Percentiles rank a stretch among this genome's conserved stretches.
Conservation (phyloP, 1,140 invertebrate genomes). For the Phthorimaea operculella region DNA sequence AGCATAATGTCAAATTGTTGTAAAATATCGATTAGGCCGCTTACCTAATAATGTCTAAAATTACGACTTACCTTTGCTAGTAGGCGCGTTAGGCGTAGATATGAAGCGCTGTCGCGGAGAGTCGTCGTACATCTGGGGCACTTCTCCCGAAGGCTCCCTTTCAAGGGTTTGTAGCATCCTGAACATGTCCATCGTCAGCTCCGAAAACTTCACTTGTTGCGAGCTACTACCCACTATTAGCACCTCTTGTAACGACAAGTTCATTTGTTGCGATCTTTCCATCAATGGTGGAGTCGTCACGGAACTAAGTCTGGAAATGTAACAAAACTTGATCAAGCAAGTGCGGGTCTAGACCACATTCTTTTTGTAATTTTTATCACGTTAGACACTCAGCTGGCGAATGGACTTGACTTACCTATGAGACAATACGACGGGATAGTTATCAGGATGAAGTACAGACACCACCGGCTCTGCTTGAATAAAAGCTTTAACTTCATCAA, state of each 20-base stretch:
- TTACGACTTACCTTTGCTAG: slow-evolving; percentile 19
- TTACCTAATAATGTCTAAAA: too few species aligned
- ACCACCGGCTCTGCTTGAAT: slow-evolving; percentile 92
- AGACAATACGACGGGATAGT: slow-evolving; percentile 79
- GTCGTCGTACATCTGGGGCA: slow-evolving; percentile 84
- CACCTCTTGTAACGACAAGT: slow-evolving; percentile 91
- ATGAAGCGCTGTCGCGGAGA: slow-evolving; percentile 85
- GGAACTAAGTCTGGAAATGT: slow-evolving; percentile 75
- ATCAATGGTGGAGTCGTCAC: slow-evolving; percentile 84
- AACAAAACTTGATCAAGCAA: background rate
- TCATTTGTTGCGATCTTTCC: slow-evolving; percentile 87
- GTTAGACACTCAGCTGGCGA: too few species aligned
- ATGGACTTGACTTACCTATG: slow-evolving; percentile 72
- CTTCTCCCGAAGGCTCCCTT: slow-evolving; percentile 88
- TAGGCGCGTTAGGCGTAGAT: slow-evolving; percentile 32
- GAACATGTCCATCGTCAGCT: slow-evolving; percentile 98
- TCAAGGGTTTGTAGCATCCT: slow-evolving; percentile 96
- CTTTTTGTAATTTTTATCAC: too few species aligned
- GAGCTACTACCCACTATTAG: slow-evolving; percentile 93
- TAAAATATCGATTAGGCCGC: too few species aligned
- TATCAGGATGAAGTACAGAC: slow-evolving; percentile 86
- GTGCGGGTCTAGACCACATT: slow-evolving; percentile 16
- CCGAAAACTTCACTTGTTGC: slow-evolving; percentile 98
- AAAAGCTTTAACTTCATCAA: slow-evolving; percentile 95
- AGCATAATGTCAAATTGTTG: too few species aligned